These are phyloP conservation scores for Trematomus bernacchii DNA, from an alignment of 2,797 vertebrate genomes.

Conservation along the genomic window DNA sequence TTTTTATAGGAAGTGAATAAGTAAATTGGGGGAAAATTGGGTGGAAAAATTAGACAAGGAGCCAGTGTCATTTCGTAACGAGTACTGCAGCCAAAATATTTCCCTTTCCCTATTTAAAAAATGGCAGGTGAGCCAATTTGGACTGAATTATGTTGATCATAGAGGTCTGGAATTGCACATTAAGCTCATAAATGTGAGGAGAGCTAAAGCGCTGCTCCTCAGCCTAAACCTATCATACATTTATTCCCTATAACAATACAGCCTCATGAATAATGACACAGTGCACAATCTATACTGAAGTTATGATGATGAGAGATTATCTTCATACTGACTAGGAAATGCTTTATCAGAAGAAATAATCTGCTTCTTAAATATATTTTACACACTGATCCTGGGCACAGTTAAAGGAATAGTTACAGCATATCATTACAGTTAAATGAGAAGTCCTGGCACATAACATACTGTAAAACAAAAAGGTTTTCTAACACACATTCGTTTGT, in stretches of 20 bases:
- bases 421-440: not conserved
- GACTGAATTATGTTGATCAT: constrained; percentile 78
- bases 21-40: constrained; percentile 54
- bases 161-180: constrained; percentile 68
- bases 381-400: no score
- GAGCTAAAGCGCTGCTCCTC: constrained; percentile 56
- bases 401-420: not conserved
- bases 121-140: constrained; percentile 81
- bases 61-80: constrained; percentile 38
- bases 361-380: constrained; percentile 7
- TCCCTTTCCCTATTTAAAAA: constrained; percentile 69
- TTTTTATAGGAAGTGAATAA: constrained; percentile 70
- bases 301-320: constrained; percentile 45
- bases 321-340: constrained; percentile 13
- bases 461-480: not conserved
- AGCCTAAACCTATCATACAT: constrained; percentile 47
- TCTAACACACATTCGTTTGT: not conserved
- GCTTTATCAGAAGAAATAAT: constrained; percentile 2
- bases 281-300: constrained; percentile 18
- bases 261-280: constrained; percentile 49
- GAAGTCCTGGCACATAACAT: not conserved
- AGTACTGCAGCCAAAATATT: constrained; percentile 75
- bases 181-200: constrained; percentile 71
- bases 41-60: constrained; percentile 24
- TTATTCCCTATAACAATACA: constrained; percentile 46